phyloP scores from a whole-genome alignment of 2,888 invertebrate genomes.

The Oxyteleia sp. region DNA sequence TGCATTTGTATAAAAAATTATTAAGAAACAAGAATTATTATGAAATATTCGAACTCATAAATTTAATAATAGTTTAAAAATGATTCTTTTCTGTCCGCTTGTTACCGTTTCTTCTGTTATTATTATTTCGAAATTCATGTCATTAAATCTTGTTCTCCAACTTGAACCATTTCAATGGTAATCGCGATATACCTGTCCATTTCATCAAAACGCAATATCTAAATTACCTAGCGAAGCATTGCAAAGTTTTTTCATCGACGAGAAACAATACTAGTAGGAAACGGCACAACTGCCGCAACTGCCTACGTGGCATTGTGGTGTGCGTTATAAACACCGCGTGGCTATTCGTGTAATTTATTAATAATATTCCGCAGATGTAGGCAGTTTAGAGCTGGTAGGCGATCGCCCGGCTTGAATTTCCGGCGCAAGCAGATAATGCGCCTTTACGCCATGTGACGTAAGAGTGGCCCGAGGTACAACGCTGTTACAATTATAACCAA shows the following conservation, averaged over 20 bases:
- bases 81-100: no score
- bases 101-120: no score
- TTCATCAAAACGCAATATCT: neutral
- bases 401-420: conserved; percentile 76
- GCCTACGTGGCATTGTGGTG: conserved; percentile 71
- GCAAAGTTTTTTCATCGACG: conserved; percentile 34
- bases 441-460: conserved; percentile 66
- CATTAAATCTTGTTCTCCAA: no score
- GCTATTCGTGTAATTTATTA: conserved; percentile 79
- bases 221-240: neutral
- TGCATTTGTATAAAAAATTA: no score
- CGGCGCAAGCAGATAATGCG: conserved; percentile 74
- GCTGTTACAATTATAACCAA: conserved; percentile 64
- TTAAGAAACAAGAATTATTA: no score
- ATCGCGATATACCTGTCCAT: neutral
- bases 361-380: conserved; percentile 78
- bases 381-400: conserved; percentile 67
- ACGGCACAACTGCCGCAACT: conserved; percentile 77
- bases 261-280: conserved; percentile 46
- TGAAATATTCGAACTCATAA: no score
- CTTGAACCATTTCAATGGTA: neutral
- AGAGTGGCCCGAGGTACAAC: conserved; percentile 50
- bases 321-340: conserved; percentile 67
- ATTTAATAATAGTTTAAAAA: no score
- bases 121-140: neutral